Conservation (phyloP, 1,140 invertebrate genomes). For the Gryllus bimaculatus region DNA sequence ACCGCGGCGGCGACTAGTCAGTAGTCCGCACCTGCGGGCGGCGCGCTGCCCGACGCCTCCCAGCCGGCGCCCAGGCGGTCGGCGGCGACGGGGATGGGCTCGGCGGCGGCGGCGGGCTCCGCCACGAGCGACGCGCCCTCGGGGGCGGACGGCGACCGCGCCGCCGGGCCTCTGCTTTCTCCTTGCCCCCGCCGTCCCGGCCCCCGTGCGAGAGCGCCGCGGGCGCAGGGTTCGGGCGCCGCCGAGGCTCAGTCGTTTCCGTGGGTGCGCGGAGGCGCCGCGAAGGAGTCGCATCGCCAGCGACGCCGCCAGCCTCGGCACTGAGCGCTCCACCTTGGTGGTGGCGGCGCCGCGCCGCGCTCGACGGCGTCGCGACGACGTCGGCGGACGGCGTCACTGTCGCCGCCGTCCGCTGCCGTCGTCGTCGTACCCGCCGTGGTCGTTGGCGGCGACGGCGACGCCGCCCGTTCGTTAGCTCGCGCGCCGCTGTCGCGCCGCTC, state of each 20-base stretch:
- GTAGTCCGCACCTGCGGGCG: neutral
- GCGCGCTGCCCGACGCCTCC: neutral
- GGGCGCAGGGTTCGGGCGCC: too few relatives aligned
- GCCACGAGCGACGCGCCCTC: neutral
- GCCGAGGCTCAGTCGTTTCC: neutral
- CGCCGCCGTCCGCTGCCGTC: neutral
- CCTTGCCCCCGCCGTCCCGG: neutral
- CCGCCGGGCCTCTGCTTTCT: neutral
- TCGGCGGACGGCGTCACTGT: neutral
- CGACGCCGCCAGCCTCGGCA: neutral
- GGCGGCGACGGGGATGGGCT: neutral
- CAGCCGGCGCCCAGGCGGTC: neutral
- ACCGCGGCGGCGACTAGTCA: neutral
- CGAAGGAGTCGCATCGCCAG: neutral
- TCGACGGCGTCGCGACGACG: neutral
- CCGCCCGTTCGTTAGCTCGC: neutral
- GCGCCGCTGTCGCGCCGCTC: neutral
- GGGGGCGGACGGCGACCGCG: too few relatives aligned
- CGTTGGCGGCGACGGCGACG: neutral
- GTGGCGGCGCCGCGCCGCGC: neutral
- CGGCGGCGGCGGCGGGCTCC: too few relatives aligned
- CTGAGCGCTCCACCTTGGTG: neutral
- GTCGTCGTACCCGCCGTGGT: neutral
- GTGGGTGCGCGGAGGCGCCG: neutral
- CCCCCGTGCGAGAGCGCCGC: neutral